A percentile compares a stretch with the other conserved stretches of the same genome.
These are phyloP conservation scores for Danio choprae DNA, from an alignment of 2,797 vertebrate genomes.

Conservation along the genomic window DNA sequence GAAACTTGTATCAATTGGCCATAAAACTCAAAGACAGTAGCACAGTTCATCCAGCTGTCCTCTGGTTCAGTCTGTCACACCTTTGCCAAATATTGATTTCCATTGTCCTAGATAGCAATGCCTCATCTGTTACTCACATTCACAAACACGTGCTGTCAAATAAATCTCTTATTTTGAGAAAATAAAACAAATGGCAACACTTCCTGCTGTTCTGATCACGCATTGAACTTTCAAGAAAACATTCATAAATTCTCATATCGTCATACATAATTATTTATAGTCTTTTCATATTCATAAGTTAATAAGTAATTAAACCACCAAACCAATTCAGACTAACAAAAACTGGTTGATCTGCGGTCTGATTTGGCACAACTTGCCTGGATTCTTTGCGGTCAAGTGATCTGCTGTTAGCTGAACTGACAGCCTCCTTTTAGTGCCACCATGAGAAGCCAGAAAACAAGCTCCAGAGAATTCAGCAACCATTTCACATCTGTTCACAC, in stretches of 20 bases:
- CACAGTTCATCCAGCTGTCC: background rate
- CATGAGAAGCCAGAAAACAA: constrained; percentile 44
- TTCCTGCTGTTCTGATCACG: background rate
- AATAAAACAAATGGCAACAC: background rate
- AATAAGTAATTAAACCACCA: background rate
- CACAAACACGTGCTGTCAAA: background rate
- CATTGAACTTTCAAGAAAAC: too few species aligned
- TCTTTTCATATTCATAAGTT: background rate
- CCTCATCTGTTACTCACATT: constrained; percentile 8
- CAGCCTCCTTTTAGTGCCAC: constrained; percentile 28
- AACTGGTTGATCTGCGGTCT: background rate
- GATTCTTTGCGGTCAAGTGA: background rate
- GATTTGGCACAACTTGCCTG: background rate
- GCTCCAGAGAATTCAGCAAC: constrained; percentile 33
- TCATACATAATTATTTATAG: background rate
- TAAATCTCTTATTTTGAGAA: background rate
- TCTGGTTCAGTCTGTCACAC: constrained; percentile 4
- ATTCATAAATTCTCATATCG: background rate
- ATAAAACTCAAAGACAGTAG: constrained; percentile 3
- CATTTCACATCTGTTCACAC: constrained; percentile 47
- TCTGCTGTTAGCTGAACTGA: constrained; percentile 13
- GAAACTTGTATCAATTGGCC: background rate
- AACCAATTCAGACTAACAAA: background rate
- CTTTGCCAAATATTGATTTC: constrained; percentile 7
- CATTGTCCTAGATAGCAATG: background rate